These are phyloP conservation scores for Xestia sexstrigata DNA, from an alignment of 2,888 invertebrate species.

Conservation along the genomic window DNA sequence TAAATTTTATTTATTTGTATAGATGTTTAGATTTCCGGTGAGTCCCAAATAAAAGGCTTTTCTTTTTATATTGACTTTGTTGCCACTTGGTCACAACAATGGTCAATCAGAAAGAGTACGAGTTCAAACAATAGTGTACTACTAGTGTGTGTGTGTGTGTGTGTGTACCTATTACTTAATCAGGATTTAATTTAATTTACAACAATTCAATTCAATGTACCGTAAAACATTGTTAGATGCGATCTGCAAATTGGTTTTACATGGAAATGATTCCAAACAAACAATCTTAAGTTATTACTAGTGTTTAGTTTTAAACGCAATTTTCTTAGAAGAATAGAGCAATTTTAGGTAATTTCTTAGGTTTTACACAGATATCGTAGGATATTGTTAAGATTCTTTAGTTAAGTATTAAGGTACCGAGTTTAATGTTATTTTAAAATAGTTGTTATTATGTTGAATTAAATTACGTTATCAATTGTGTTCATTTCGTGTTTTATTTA, in stretches of 20 bases:
- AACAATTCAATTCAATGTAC: conserved; percentile 1
- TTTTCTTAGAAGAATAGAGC: conserved; percentile 42
- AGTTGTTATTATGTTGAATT: conserved; percentile 10
- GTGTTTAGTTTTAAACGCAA: conserved; percentile 14
- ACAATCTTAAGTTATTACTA: conserved; percentile 10
- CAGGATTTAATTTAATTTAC: conserved; percentile 24
- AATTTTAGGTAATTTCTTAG: conserved; percentile 24
- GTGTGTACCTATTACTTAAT: too few species aligned
- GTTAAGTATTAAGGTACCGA: neutral
- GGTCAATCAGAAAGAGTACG: neutral
- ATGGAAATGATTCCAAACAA: conserved; percentile 27
- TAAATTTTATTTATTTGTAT: too few species aligned
- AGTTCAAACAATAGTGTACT: conserved; percentile 29
- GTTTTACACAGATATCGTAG: conserved; percentile 18
- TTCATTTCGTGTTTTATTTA: neutral
- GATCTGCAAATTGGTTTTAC: conserved; percentile 46
- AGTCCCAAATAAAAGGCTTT: too few species aligned
- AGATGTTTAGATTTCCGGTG: too few species aligned
- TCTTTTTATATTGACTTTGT: too few species aligned
- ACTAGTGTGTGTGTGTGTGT: too few species aligned
- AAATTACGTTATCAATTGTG: neutral
- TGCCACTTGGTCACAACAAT: conserved; percentile 13
- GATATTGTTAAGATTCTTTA: neutral
- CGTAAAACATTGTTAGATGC: conserved; percentile 20
- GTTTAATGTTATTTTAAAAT: neutral